Percentiles rank a stretch among this genome's conserved stretches.
Conservation (phyloP, 1,140 invertebrate species). For the Listronotus oregonensis region DNA sequence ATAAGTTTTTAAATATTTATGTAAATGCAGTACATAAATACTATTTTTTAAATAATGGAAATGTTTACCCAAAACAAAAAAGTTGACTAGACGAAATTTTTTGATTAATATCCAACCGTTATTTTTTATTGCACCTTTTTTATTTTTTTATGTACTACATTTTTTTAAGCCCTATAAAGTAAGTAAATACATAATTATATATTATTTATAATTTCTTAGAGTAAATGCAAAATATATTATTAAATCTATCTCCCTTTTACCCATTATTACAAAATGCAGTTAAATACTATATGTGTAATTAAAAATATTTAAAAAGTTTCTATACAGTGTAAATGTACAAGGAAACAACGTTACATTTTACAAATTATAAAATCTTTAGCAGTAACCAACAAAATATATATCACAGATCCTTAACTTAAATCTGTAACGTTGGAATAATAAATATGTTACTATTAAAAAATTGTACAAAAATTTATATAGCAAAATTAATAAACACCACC, state of each 20-base stretch:
- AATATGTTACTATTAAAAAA: conserved; percentile 8
- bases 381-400: conserved; percentile 48
- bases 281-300: conserved; percentile 26
- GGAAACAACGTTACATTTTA: conserved; percentile 31
- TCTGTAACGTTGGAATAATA: conserved; percentile 30
- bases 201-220: conserved; percentile 30
- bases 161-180: conserved; percentile 12
- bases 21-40: conserved; percentile 13
- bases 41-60: not conserved
- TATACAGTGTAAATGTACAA: conserved; percentile 18
- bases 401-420: conserved; percentile 51
- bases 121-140: conserved; percentile 20
- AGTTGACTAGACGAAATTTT: conserved; percentile 12
- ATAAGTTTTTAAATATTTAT: not conserved
- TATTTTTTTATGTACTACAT: conserved; percentile 10
- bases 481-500: conserved; percentile 7
- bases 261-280: conserved; percentile 43
- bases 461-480: conserved; percentile 13
- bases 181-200: conserved; percentile 38
- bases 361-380: conserved; percentile 43
- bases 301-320: not conserved
- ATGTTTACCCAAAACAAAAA: conserved; percentile 2
- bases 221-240: conserved; percentile 18
- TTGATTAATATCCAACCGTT: not conserved
- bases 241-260: conserved; percentile 49